These are phyloP conservation scores for Agrotis ipsilon DNA, from an alignment of 2,888 invertebrate genomes.

Conservation along the genomic window DNA sequence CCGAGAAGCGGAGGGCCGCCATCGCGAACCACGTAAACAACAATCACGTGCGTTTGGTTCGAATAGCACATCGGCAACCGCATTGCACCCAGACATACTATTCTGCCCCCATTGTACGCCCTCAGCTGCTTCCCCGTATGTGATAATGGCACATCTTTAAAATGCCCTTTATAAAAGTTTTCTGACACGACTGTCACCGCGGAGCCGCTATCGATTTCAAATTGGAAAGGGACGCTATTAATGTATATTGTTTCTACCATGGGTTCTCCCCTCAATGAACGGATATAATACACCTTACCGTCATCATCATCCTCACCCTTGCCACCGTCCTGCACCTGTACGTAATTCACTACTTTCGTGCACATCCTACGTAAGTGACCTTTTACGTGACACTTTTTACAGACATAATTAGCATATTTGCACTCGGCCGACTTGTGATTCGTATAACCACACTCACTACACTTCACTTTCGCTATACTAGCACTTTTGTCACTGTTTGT, in stretches of 20 bases:
- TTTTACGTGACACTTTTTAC: slow-evolving; percentile 25
- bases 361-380: slow-evolving; percentile 19
- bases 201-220: slow-evolving; percentile 13
- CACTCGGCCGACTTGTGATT: slow-evolving; percentile 4
- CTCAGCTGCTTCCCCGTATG: neutral
- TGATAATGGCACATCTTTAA: slow-evolving; percentile 24
- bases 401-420: slow-evolving; percentile 11
- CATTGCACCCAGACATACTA: slow-evolving; percentile 3
- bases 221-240: neutral
- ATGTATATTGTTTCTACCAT: slow-evolving; percentile 5
- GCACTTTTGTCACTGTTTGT: neutral
- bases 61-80: slow-evolving; percentile 6
- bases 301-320: slow-evolving; percentile 11
- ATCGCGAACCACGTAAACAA: too few relatives aligned
- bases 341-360: slow-evolving; percentile 6
- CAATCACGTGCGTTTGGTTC: too few relatives aligned
- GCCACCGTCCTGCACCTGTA: slow-evolving; percentile 15
- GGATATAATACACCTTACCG: slow-evolving; percentile 5
- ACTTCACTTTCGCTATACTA: neutral
- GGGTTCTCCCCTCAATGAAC: slow-evolving; percentile 10
- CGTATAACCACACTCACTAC: neutral
- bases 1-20: too few relatives aligned
- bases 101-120: slow-evolving; percentile 6
- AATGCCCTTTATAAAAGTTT: neutral
- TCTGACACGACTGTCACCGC: slow-evolving; percentile 14